These are phyloP conservation scores for Eurosta solidaginis DNA, from an alignment of 1,140 invertebrate genomes.

Conservation along the genomic window DNA sequence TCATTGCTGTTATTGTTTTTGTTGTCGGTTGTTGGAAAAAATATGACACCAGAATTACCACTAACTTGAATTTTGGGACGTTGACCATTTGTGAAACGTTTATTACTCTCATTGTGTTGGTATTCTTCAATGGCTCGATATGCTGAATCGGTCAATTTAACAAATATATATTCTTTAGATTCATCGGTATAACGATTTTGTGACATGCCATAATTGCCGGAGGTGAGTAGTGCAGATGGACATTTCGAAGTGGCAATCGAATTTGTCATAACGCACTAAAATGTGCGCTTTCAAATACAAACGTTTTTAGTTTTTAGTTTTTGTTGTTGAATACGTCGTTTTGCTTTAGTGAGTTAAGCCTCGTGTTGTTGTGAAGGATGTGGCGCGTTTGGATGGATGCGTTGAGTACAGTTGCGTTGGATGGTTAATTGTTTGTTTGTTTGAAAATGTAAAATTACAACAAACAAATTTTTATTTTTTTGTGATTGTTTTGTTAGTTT, in stretches of 20 bases:
- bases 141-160: constrained; percentile 93
- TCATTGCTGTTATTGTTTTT: constrained; percentile 36
- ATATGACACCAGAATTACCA: constrained; percentile 53
- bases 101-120: constrained; percentile 70
- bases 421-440: no score
- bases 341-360: no score
- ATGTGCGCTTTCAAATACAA: neutral
- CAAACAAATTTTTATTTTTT: no score
- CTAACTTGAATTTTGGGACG: constrained; percentile 51
- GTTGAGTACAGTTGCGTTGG: no score
- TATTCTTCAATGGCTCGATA: constrained; percentile 88
- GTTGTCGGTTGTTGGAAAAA: constrained; percentile 54
- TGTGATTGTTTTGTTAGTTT: no score
- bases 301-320: neutral
- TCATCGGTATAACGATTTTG: constrained; percentile 79
- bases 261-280: constrained; percentile 60
- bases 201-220: constrained; percentile 92
- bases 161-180: constrained; percentile 88
- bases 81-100: constrained; percentile 66
- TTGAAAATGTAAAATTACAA: no score
- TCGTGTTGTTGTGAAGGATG: no score
- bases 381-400: no score
- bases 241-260: constrained; percentile 71
- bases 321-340: no score
- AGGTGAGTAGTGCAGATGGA: constrained; percentile 81